Conservation (phyloP, 2,888 invertebrate species). For the Homarus gammarus region DNA sequence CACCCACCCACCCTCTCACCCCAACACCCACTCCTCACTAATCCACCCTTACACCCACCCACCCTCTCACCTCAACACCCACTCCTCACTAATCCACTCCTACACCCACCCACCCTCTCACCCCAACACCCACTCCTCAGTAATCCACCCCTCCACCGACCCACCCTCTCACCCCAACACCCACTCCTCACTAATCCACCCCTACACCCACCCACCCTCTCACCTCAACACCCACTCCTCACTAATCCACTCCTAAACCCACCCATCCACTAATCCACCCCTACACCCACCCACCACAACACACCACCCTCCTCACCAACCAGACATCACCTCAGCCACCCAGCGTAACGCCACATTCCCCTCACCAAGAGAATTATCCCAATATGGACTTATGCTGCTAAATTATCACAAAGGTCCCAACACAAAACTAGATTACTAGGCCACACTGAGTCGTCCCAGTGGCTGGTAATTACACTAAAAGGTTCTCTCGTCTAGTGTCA, state of each 20-base stretch:
- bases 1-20: not conserved
- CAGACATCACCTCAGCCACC: not conserved
- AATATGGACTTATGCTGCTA: not conserved
- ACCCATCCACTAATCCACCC: not conserved
- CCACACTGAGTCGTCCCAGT: not conserved
- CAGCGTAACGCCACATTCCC: not conserved
- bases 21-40: not conserved
- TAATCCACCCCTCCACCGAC: not conserved
- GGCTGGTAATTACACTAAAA: constrained; percentile 3
- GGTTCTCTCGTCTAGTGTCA: not conserved
- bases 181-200: not conserved
- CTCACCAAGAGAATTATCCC: not conserved
- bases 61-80: not conserved
- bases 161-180: too few species aligned
- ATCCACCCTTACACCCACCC: not conserved
- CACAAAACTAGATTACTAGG: not conserved
- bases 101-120: not conserved
- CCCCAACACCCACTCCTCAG: not conserved
- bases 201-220: not conserved
- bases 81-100: not conserved
- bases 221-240: too few species aligned
- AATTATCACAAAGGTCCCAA: not conserved
- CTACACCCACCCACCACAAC: not conserved
- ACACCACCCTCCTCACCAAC: not conserved
- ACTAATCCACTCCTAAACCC: not conserved